Evolutionary conservation across 2,797 vertebrate genomes (phyloP), one percentile per base, ranked within the genome.

Genomic region (Thamnophis elegans): DNA sequence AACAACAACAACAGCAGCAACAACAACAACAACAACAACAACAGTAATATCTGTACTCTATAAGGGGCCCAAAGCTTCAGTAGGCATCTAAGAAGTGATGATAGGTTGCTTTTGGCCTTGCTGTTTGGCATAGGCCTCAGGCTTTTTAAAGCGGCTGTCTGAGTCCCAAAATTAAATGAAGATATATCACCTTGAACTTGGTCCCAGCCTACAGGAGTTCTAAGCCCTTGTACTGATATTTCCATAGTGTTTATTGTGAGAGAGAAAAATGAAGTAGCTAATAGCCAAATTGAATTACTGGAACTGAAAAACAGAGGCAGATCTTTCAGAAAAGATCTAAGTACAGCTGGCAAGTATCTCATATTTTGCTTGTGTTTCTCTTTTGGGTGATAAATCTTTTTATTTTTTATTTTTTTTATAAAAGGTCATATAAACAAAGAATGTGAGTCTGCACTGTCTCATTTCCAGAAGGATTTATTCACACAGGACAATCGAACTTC

Each of bases 371-470:
- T 58, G n/a, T 85, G 78, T 55, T 20, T 82, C 54, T 91, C 73
- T 82, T 58, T 59, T 42, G 47, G 51, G 9, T 16, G 20, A 65
- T 65, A 60, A 85, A 86, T 60, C 6, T 12, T 36, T n/a, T n/a
- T n/a, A n/a, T 51, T 51, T 87, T 54, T 32, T 18, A 6, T 59
- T 42, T 85, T 87, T 65, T 32, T 18, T 36, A 89, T 10, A n/a
- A n/a, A 65, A 87, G 65, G 51, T 59, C 59, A 25, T 28, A 42
- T 93, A 42, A 94, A 89, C 87, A 93, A 94, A 73, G 62, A 90
- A 0, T 8, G 82, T 91, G 89, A 26, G 55, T 96, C 93, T 95
- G 89, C 93, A 95, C 95, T 53, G 56, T 89, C 42, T 60, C 73
- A 91, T 47, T 58, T 93, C 92, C 1, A 51, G 25, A 65, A 53